Conservation (phyloP, 2,113 vertebrate genomes). For the Carlito syrichta region DNA sequence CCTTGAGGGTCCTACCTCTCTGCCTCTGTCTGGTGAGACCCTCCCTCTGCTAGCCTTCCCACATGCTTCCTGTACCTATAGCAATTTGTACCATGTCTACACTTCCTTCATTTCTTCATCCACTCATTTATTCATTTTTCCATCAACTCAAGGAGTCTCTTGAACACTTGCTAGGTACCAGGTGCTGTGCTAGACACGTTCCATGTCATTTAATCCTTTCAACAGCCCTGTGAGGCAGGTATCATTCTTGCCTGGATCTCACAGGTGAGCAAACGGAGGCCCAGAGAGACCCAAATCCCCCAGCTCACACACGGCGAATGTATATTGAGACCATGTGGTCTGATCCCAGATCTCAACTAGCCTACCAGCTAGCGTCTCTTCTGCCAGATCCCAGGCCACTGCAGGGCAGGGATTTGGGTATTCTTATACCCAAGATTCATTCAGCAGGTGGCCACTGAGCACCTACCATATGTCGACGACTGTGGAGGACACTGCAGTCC, state of each 20-base stretch:
- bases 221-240: accelerated
- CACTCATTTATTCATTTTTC: not conserved
- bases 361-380: not conserved
- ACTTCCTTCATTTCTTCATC: not conserved
- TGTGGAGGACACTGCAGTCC: not conserved
- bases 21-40: accelerated
- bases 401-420: too few species aligned
- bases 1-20: accelerated
- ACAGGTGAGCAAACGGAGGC: not conserved
- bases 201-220: too few species aligned
- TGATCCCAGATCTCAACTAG: not conserved
- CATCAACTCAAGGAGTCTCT: not conserved
- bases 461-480: accelerated
- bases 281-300: not conserved
- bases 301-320: accelerated
- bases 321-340: not conserved
- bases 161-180: not conserved
- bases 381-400: not conserved
- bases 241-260: not conserved
- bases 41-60: not conserved
- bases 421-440: not conserved
- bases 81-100: accelerated
- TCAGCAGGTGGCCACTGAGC: not conserved
- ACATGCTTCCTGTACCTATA: accelerated
- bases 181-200: not conserved